Evolutionary conservation across 2,797 vertebrate species (phyloP), one percentile per base, ranked within the genome.

Genomic region (Lycodopsis pacificus): DNA sequence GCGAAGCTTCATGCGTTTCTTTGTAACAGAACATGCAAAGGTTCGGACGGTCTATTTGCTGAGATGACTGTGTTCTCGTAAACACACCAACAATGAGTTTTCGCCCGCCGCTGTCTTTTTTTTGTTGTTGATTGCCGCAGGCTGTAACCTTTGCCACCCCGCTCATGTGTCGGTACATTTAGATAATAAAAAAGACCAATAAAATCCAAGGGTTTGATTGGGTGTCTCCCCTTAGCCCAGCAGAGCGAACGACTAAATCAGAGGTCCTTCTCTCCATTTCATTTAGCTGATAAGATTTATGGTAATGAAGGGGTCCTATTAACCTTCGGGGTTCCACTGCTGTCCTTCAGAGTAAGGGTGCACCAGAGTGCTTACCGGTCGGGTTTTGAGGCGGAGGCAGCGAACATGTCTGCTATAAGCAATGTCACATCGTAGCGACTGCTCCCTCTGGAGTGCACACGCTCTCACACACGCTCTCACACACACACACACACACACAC

Each of bases 201-300:
- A 95, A 95, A 95, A 92, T 63, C 84, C 81, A 80, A 89, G 71
- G 88, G 84, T 93, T 93, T 95, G 93, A 96, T 94, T 95, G 89
- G 92, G 92, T 92, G 87, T 84, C 88, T 90, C 92, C 88, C 89
- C 89, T 88, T 88, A 89, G 76, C 79, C 88, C 89, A 61, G 72
- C 78, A 69, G 88, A 88, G 83, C 73, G 71, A 84, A 81, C 64
- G 58, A 87, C 90, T 94, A 93, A 94, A 95, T 93, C 93, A 92
- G 86, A 82, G 88, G 87, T 89, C 85, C 89, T 80, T 89, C 82
- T 90, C 89, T 92, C 92, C 89, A 90, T 94, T 94, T 95, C 93
- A 94, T 94, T 95, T 94, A 93, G 91, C 90, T 92, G 93, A 92
- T 94, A 90, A 92, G 94, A 96, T 95, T 95, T 95, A 95, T 95